Evolutionary conservation across 2,113 vertebrate genomes (phyloP).

Genomic region (Axis porcinus): DNA sequence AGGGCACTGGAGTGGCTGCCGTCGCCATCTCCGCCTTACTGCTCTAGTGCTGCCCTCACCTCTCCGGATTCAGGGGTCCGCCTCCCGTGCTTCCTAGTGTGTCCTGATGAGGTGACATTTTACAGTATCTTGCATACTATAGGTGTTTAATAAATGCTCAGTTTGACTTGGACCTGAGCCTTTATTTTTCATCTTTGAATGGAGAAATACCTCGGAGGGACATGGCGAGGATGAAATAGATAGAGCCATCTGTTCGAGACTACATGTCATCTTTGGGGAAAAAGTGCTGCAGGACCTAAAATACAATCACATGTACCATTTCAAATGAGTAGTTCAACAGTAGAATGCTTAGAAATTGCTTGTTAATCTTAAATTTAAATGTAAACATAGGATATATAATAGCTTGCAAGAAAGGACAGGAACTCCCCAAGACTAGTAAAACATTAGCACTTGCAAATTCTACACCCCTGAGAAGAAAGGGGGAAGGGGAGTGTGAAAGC

Average conservation of each 20-base stretch:
- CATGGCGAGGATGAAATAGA: neutral
- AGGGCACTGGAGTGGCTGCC: too few relatives aligned
- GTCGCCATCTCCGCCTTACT: too few relatives aligned
- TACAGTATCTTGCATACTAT: conserved; percentile 17
- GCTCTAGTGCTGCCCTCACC: neutral
- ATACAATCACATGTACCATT: neutral
- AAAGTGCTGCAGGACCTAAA: neutral
- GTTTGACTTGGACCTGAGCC: conserved; percentile 36
- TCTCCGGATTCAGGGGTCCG: neutral
- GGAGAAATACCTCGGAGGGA: neutral
- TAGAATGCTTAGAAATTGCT: conserved; percentile 5
- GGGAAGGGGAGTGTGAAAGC: neutral
- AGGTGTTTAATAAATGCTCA: conserved; percentile 45
- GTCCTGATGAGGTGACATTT: neutral
- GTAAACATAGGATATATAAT: neutral
- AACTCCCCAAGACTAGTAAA: neutral
- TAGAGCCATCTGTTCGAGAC: conserved; percentile 7
- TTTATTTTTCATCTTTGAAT: conserved; percentile 23
- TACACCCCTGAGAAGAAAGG: neutral
- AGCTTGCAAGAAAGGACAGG: neutral
- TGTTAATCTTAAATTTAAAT: neutral
- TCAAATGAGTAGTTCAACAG: neutral
- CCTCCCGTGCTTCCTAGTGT: neutral
- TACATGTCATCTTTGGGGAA: neutral
- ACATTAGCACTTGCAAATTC: neutral